Conservation (phyloP, 1,140 invertebrate genomes). For the Pristionchus pacificus region DNA sequence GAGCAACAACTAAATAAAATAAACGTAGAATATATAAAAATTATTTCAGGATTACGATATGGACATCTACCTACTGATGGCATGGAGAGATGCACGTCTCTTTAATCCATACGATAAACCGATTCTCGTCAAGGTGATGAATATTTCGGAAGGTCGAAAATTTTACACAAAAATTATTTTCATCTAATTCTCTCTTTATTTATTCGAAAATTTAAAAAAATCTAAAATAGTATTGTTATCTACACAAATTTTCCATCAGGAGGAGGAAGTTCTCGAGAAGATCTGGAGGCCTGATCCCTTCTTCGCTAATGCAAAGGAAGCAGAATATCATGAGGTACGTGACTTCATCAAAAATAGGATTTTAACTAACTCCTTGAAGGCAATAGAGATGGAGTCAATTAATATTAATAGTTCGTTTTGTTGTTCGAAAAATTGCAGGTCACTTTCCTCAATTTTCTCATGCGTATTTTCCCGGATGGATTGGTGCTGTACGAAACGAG, state of each 20-base stretch:
- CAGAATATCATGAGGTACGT: conserved; percentile 66
- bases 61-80: conserved; percentile 55
- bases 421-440: conserved; percentile 49
- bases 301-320: conserved; percentile 69
- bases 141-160: too few relatives aligned
- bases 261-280: conserved; percentile 37
- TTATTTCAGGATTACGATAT: conserved; percentile 54
- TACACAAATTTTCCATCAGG: too few relatives aligned
- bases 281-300: conserved; percentile 65
- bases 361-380: background rate
- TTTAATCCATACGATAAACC: conserved; percentile 56
- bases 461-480: conserved; percentile 67
- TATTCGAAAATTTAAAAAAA: too few relatives aligned
- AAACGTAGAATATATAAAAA: too few relatives aligned
- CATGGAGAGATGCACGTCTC: conserved; percentile 52
- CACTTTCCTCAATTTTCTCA: conserved; percentile 69
- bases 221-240: too few relatives aligned
- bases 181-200: too few relatives aligned
- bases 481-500: conserved; percentile 68
- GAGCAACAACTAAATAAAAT: too few relatives aligned
- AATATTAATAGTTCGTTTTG: too few relatives aligned
- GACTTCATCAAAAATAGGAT: too few relatives aligned
- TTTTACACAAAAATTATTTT: too few relatives aligned
- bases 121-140: conserved; percentile 54
- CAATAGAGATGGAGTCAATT: too few relatives aligned